phyloP scores from a whole-genome alignment of 2,888 invertebrate genomes.

The Nudaria mundana region DNA sequence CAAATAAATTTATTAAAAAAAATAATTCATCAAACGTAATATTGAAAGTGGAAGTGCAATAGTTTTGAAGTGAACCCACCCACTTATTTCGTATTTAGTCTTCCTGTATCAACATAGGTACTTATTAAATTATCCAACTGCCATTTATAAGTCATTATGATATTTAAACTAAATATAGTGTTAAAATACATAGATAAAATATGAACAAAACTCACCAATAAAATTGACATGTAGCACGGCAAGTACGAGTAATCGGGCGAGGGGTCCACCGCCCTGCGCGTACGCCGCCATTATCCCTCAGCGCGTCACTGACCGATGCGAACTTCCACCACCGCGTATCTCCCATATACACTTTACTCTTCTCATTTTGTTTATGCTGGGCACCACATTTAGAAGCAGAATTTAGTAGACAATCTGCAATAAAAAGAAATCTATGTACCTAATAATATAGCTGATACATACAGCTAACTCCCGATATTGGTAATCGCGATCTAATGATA shows the following conservation, averaged over 20 bases:
- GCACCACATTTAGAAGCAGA: conserved; percentile 7
- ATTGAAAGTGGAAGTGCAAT: no score
- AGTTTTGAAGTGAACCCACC: no score
- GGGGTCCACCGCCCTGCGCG: conserved; percentile 61
- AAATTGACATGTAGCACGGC: conserved; percentile 74
- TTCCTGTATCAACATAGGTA: no score
- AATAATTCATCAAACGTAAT: no score
- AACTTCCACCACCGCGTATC: conserved; percentile 56
- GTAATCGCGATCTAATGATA: no score
- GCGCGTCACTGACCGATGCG: conserved; percentile 56
- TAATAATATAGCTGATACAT: no score
- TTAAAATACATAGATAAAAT: not conserved
- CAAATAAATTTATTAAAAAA: no score
- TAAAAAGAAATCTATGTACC: not conserved
- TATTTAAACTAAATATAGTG: not conserved
- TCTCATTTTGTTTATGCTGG: conserved; percentile 42
- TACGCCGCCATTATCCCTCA: conserved; percentile 67
- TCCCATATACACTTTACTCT: conserved; percentile 40
- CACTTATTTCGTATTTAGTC: no score
- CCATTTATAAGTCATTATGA: no score
- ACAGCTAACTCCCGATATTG: no score
- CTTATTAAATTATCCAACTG: no score
- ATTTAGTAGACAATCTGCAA: conserved; percentile 1
- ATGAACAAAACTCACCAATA: conserved; percentile 57
- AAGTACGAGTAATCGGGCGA: conserved; percentile 66